These are phyloP conservation scores for Pseudomugil gertrudae DNA, from an alignment of 2,797 vertebrate genomes.

Conservation along the genomic window DNA sequence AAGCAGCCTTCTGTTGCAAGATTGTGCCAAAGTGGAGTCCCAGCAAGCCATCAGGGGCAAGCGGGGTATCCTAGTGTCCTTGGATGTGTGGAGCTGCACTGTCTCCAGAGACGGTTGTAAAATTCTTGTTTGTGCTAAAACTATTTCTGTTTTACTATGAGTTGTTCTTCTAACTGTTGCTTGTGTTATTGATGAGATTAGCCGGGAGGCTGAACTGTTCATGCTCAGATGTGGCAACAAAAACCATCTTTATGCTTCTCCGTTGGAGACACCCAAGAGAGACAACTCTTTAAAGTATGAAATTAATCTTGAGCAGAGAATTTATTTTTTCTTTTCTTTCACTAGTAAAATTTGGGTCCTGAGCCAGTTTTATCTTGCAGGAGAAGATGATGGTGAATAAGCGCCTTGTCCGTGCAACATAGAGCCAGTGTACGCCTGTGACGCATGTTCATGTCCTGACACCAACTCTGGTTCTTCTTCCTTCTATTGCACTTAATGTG, in stretches of 20 bases:
- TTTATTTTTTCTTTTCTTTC: background rate
- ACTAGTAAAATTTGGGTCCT: background rate
- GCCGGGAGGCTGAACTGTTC: background rate
- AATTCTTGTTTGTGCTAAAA: background rate
- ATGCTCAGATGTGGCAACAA: background rate
- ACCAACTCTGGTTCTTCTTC: background rate
- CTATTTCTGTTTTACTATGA: background rate
- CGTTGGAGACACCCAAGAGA: background rate
- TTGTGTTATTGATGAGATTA: background rate
- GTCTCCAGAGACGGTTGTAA: background rate
- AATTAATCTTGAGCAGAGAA: background rate
- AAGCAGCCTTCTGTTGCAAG: conserved; percentile 46
- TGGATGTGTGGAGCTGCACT: background rate
- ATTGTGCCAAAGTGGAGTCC: conserved; percentile 59
- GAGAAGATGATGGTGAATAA: conserved; percentile 21
- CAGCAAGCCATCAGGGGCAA: conserved; percentile 26
- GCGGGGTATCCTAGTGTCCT: background rate
- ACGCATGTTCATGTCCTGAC: conserved; percentile 9
- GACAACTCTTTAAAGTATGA: background rate
- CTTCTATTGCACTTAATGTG: conserved; percentile 12
- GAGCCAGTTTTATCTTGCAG: background rate
- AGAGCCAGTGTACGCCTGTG: conserved; percentile 5
- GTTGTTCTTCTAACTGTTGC: background rate
- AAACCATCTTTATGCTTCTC: background rate
- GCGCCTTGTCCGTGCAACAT: conserved; percentile 14